phyloP scores from a whole-genome alignment of 2,113 vertebrate genomes.

The Dendropsophus ebraccatus region DNA sequence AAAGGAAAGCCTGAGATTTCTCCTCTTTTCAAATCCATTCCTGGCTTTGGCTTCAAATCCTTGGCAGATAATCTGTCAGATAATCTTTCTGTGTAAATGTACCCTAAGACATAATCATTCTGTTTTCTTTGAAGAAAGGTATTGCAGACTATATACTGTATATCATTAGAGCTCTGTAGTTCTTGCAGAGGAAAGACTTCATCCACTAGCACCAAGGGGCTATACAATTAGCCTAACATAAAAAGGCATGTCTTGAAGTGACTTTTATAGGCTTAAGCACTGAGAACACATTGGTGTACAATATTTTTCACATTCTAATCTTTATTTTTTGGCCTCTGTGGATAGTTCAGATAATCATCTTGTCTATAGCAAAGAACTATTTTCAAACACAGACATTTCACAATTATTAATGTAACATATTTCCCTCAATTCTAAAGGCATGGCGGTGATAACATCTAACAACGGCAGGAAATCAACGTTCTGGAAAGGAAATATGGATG shows the following conservation, averaged over 20 bases:
- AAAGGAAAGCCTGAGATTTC: too few relatives aligned
- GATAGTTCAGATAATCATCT: neutral
- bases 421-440: neutral
- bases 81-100: too few relatives aligned
- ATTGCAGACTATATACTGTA: neutral
- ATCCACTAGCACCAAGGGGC: neutral
- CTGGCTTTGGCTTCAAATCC: too few relatives aligned
- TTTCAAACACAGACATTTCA: neutral
- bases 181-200: neutral
- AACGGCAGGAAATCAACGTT: neutral
- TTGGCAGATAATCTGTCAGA: too few relatives aligned
- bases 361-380: neutral
- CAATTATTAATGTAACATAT: neutral
- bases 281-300: neutral
- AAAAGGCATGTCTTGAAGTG: neutral
- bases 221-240: neutral
- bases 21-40: too few relatives aligned
- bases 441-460: neutral
- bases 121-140: neutral
- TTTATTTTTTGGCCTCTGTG: neutral
- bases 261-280: neutral
- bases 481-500: conserved; percentile 8
- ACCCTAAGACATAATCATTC: neutral
- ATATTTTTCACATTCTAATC: neutral
- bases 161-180: neutral